phyloP scores from a whole-genome alignment of 2,888 invertebrate genomes.

The Morpho deidamia region DNA sequence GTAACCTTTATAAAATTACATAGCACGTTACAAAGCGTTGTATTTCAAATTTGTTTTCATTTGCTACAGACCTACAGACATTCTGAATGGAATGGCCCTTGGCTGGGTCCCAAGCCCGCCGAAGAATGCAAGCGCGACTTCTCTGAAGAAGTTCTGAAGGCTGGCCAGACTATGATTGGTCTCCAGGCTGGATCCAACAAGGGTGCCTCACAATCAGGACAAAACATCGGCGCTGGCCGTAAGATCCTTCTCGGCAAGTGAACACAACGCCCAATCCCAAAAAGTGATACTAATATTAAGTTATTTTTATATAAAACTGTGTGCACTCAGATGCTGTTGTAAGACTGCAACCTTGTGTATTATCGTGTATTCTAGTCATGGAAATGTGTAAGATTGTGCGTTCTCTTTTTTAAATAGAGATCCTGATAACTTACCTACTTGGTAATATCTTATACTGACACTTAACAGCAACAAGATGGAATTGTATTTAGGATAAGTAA shows the following conservation, averaged over 20 bases:
- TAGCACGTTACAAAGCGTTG: no score
- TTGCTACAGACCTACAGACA: conserved; percentile 87
- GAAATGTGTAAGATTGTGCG: conserved; percentile 40
- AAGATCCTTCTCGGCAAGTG: conserved; percentile 95
- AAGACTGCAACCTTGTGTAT: conserved; percentile 46
- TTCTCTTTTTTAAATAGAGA: conserved; percentile 34
- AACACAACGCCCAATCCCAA: conserved; percentile 41
- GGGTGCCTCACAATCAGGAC: conserved; percentile 95
- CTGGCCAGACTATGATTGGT: conserved; percentile 93
- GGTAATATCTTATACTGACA: conserved; percentile 35
- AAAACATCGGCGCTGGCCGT: conserved; percentile 92
- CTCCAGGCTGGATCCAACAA: conserved; percentile 98
- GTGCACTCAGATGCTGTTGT: conserved; percentile 59
- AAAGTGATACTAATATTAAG: conserved; percentile 74
- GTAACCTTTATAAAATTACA: no score
- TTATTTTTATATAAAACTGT: conserved; percentile 64
- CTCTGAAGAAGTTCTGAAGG: conserved; percentile 92
- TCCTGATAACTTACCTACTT: conserved; percentile 27
- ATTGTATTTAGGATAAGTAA: conserved; percentile 65
- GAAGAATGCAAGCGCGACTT: conserved; percentile 97
- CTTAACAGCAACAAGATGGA: conserved; percentile 53
- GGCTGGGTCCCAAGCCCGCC: conserved; percentile 95
- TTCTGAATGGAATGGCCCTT: conserved; percentile 90
- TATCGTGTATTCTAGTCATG: conserved; percentile 40
- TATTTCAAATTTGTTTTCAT: conserved; percentile 14